Conservation (phyloP, 2,888 invertebrate genomes). For the Lepetodrilus schrolli region DNA sequence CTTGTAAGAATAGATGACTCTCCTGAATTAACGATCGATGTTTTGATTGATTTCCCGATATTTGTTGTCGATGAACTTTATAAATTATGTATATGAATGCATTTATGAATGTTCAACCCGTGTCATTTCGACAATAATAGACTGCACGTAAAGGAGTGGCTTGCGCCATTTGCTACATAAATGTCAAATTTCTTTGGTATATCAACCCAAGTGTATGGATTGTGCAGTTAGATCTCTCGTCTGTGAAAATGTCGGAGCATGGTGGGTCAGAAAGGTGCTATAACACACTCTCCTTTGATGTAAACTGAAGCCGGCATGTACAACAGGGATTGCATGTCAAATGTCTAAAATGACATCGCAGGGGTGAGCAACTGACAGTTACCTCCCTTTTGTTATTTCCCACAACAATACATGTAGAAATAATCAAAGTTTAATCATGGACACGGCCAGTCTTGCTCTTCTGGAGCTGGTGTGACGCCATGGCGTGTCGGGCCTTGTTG, state of each 20-base stretch:
- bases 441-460: background rate
- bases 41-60: no score
- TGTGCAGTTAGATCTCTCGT: no score
- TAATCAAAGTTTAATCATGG: conserved; percentile 9
- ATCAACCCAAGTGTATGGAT: no score
- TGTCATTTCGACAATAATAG: no score
- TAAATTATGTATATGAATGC: no score
- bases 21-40: no score
- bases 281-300: background rate
- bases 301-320: background rate
- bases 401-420: background rate
- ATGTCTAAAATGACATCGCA: background rate
- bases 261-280: background rate
- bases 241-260: background rate
- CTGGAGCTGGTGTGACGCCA: background rate
- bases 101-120: no score
- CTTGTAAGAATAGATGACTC: no score
- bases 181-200: no score
- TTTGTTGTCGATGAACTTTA: no score
- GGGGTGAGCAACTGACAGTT: background rate
- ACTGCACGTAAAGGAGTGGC: no score
- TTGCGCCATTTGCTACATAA: no score
- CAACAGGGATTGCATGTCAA: background rate
- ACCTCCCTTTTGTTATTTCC: background rate
- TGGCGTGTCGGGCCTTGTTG: conserved; percentile 5